These are phyloP conservation scores for Drosophila prostipennis DNA, from an alignment of 2,888 invertebrate genomes.

Conservation along the genomic window DNA sequence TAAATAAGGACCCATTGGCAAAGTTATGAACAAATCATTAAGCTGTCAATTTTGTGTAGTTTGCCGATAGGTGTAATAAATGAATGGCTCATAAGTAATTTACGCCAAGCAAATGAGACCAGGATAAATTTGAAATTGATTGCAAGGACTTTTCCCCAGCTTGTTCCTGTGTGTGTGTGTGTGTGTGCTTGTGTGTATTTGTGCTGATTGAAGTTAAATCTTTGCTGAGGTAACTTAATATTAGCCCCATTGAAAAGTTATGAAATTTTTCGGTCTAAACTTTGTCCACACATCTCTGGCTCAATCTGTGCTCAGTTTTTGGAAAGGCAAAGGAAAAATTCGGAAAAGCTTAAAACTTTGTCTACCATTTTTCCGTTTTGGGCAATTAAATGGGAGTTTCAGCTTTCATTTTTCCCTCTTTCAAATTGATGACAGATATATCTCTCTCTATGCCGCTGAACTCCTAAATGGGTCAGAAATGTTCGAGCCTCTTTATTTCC, in stretches of 20 bases:
- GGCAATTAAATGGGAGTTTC: conserved; percentile 32
- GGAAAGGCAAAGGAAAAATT: not conserved
- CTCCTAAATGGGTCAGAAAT: conserved; percentile 28
- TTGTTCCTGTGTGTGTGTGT: conserved; percentile 4
- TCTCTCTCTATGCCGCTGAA: conserved; percentile 5
- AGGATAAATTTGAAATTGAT: conserved; percentile 56
- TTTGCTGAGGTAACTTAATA: conserved; percentile 17
- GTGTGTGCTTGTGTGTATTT: no score
- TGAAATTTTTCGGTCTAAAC: conserved; percentile 7
- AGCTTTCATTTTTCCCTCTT: conserved; percentile 6
- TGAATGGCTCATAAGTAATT: conserved; percentile 58
- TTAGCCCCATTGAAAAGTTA: conserved; percentile 16
- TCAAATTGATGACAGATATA: conserved; percentile 28
- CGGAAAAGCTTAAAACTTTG: conserved; percentile 17
- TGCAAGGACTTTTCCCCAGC: conserved; percentile 12
- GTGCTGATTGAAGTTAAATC: conserved; percentile 23
- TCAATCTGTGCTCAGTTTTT: not conserved
- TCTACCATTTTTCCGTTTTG: conserved; percentile 15
- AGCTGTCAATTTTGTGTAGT: conserved; percentile 57
- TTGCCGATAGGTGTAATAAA: conserved; percentile 58
- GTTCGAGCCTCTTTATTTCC: not conserved
- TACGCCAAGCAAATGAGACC: conserved; percentile 42
- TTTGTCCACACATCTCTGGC: conserved; percentile 5
- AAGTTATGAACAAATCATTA: conserved; percentile 66
- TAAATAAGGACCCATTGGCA: conserved; percentile 56